Percentiles rank a stretch among this genome's conserved stretches.
Conservation (phyloP, 2,113 vertebrate genomes). For the Halcyon senegalensis region DNA sequence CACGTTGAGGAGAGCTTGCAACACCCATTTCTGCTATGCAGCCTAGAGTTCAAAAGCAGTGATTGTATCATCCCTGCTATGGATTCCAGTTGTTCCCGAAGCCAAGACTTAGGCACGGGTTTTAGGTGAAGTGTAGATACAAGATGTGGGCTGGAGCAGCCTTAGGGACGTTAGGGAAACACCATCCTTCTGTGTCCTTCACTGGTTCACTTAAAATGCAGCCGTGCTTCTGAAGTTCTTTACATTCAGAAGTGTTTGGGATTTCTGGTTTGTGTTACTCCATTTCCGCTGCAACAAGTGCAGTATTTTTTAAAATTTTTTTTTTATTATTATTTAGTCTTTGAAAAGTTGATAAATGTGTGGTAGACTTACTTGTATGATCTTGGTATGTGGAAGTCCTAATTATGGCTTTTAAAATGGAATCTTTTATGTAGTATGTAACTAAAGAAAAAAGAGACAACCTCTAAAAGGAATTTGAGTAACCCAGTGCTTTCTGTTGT, state of each 20-base stretch:
- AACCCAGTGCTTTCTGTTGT: not conserved
- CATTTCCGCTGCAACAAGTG: not conserved
- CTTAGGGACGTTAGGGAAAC: not conserved
- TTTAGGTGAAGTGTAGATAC: not conserved
- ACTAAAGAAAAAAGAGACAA: not conserved
- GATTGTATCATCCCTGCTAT: not conserved
- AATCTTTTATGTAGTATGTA: not conserved
- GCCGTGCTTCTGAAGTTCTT: not conserved
- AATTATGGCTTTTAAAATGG: not conserved
- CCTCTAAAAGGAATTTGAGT: not conserved
- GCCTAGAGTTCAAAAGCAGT: not conserved
- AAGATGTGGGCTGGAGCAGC: not conserved
- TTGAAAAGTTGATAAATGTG: not conserved
- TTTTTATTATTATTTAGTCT: not conserved
- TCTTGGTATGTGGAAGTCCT: not conserved
- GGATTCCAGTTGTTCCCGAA: not conserved
- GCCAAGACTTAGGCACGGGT: not conserved
- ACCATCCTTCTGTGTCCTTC: not conserved
- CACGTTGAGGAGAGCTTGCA: not conserved
- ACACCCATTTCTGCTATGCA: not conserved
- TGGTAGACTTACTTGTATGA: not conserved
- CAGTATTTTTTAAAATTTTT: not conserved
- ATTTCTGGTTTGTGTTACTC: not conserved
- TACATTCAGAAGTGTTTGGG: not conserved
- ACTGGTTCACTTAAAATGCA: not conserved